Base-by-base conservation (phyloP, 2,888 invertebrate species). In the Sesamia inferens region DNA sequence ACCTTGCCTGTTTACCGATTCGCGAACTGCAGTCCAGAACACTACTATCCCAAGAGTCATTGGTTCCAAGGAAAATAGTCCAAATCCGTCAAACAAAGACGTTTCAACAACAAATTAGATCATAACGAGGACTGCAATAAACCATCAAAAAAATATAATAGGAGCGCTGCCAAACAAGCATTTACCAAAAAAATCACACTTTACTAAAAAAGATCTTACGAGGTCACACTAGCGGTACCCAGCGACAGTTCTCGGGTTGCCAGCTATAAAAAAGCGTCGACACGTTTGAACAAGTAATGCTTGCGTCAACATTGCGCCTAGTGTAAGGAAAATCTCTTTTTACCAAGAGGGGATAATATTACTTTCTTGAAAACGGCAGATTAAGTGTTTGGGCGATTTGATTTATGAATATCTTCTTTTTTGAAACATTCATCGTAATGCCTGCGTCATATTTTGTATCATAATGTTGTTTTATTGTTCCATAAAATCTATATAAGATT, bases 241-340 rank as follows among this genome's bases (percentile, higher is more conserved):
- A 76, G 83, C 76, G 82, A 82, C 85, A 84, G 83, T 83, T 85
- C 85, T 88, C 84, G 75, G 83, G 85, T 82, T 82, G 87, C 85
- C 78, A 84, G 87, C 85, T 85, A 91, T 91, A 91, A 91, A 92
- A 92, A 90, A 89, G 72, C 80, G 81, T 72, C 88, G 90, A 91
- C 92, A 92, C 90, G 93, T 94, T 94, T 94, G 92, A 91, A 90
- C 94, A 93, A 94, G 93, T 94, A 94, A 94, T 94, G 94, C 93
- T 87, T 88, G 87, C 92, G 94, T 93, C 93, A 94, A 94, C 93
- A 94, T 84, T 82, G 84, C 84, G 82, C 83, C 83, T 86, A 69
- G 78, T 65, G 59, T 68, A 78, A 85, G 86, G 85, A 82, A 83
- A 86, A 88, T 85, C 82, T 87, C 88, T 90, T 89, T 90, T 89